These are phyloP conservation scores for Mustelus asterias DNA, from an alignment of 2,113 vertebrate genomes.

Conservation along the genomic window DNA sequence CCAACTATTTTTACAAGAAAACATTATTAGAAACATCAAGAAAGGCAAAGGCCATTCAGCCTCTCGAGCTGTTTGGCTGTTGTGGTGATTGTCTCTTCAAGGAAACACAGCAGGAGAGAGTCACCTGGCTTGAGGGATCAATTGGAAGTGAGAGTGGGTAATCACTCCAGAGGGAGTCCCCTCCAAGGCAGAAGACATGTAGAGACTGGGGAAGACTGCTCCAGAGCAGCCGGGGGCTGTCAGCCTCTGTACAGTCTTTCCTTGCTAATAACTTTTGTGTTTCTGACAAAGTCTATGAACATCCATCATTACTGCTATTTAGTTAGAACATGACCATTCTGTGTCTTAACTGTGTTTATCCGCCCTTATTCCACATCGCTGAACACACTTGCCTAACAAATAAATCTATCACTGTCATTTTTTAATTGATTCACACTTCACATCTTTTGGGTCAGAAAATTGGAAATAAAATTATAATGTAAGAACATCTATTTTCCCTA, in stretches of 20 bases:
- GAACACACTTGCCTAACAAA: not conserved
- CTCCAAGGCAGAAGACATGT: too few relatives aligned
- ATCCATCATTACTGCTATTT: not conserved
- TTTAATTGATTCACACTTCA: not conserved
- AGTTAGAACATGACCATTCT: not conserved
- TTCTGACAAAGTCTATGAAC: too few relatives aligned
- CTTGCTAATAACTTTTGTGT: too few relatives aligned
- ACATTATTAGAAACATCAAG: not conserved
- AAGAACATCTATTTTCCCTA: not conserved
- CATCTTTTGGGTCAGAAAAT: not conserved
- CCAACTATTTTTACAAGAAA: not conserved
- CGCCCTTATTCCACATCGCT: not conserved
- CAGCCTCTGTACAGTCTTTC: too few relatives aligned
- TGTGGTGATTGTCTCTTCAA: too few relatives aligned
- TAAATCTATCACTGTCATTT: not conserved
- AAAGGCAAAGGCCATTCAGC: not conserved
- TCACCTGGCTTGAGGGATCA: too few relatives aligned
- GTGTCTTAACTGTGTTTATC: not conserved
- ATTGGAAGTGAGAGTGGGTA: too few relatives aligned
- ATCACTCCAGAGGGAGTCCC: too few relatives aligned
- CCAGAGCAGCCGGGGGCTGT: too few relatives aligned
- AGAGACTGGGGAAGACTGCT: too few relatives aligned
- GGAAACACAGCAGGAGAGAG: too few relatives aligned
- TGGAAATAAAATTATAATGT: not conserved
- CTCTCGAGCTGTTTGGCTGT: not conserved